A percentile compares a stretch with the other conserved stretches of the same genome.
Conservation (phyloP, 1,140 invertebrate genomes). For the Brachionus koreanus region DNA sequence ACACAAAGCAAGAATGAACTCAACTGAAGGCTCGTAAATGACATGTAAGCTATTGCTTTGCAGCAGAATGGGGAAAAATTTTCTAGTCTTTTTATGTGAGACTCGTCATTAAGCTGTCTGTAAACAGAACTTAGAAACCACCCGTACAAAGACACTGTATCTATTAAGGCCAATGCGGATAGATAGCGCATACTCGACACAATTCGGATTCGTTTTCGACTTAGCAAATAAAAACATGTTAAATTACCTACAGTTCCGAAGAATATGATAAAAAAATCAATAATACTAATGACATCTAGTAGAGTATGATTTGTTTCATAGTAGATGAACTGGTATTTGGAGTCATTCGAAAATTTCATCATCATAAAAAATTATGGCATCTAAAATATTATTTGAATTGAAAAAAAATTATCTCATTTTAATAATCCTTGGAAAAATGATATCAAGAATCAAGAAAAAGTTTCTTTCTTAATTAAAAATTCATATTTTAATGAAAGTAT, state of each 20-base stretch:
- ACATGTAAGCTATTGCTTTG: slow-evolving; percentile 22
- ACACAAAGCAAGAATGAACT: slow-evolving; percentile 34
- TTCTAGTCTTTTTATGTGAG: slow-evolving; percentile 25
- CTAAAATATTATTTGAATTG: neutral
- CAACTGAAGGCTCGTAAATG: slow-evolving; percentile 14
- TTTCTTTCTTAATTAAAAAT: neutral
- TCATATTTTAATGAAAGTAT: neutral
- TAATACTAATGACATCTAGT: neutral
- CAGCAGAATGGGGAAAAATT: slow-evolving; percentile 8
- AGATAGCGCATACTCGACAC: slow-evolving; percentile 30
- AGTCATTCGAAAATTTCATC: neutral
- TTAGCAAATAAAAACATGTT: slow-evolving; percentile 30
- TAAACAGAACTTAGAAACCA: slow-evolving; percentile 37
- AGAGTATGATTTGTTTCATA: neutral
- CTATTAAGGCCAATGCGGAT: neutral
- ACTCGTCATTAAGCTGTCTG: slow-evolving; percentile 17
- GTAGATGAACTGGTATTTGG: neutral
- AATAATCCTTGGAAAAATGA: neutral
- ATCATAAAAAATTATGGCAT: neutral
- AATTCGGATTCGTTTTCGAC: neutral
- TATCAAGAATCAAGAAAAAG: neutral
- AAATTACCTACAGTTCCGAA: slow-evolving; percentile 38
- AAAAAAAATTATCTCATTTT: neutral
- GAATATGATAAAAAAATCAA: slow-evolving; percentile 28
- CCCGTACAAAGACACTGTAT: slow-evolving; percentile 2